Evolutionary conservation across 1,140 invertebrate species (phyloP), one percentile per base, ranked within the genome.

Genomic region (Eumeta japonica): DNA sequence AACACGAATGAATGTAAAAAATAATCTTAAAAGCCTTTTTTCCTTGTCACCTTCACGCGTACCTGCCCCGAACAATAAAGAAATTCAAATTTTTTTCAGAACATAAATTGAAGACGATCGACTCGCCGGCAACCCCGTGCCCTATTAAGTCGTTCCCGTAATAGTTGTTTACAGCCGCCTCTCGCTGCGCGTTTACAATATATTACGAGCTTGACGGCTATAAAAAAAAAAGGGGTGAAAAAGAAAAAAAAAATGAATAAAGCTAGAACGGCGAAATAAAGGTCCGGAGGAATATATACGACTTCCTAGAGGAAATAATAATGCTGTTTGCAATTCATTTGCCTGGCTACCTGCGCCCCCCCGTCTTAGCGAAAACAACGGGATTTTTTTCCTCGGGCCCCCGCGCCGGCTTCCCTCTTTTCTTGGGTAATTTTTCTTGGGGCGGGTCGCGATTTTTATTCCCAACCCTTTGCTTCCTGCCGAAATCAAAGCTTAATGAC

Each of bases 301-400:
- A 70, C 70, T 74, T 74, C 70, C 66, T 66, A 35, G 43, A 71
- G 70, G 70, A 71, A 74, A 74, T 71, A 74, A 74, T 74, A 74
- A 71, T 74, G 62, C 65, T 74, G 70, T 74, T 74, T 74, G 63
- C 70, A 74, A 74, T 74, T 74, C 70, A 74, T 74, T 74, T 74
- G 64, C 47, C 28, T 5, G 28, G 28, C 62, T 73, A 73, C 68
- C 66, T 73, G 66, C 57, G 57, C 60, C 68, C 66, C 62, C 67
- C 46, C 57, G 54, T 55, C 56, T 59, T 51, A 57, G n/a, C 3
- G 51, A 58, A 64, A 73, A 73, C 65, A 73, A 71, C 62, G 57
- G 55, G 40, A 19, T 64, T 53, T 50, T 61, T 68, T 62, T 54
- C 50, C 13, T 30, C 13, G 13, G n/a, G n/a, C n/a, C n/a, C n/a